Evolutionary conservation across 2,113 vertebrate species (phyloP).

Genomic region (Ahaetulla prasina): DNA sequence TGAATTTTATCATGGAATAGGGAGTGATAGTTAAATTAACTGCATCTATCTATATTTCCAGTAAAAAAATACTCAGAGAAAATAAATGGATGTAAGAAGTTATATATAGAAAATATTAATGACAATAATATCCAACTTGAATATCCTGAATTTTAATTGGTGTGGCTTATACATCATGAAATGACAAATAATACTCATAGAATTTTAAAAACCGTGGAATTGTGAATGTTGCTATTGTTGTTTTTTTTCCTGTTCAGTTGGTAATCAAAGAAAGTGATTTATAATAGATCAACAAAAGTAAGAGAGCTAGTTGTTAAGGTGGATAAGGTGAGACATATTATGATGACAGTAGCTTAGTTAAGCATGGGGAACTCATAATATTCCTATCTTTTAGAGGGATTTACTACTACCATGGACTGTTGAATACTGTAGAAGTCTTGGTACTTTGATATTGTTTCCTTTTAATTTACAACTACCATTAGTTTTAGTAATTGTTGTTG

Average conservation of each 20-base stretch:
- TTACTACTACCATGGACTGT: neutral
- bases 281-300: neutral
- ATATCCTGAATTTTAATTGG: constrained; percentile 16
- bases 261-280: neutral
- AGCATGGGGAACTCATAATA: neutral
- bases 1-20: constrained; percentile 5
- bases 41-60: neutral
- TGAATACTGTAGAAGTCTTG: neutral
- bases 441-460: neutral
- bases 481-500: neutral
- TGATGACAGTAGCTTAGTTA: neutral
- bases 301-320: neutral
- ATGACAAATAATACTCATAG: constrained; percentile 1
- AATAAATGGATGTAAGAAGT: neutral
- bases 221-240: neutral
- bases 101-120: neutral
- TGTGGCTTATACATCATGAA: constrained; percentile 7
- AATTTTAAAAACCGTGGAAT: neutral
- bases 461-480: neutral
- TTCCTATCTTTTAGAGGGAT: neutral
- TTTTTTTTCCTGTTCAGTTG: neutral
- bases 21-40: constrained; percentile 12
- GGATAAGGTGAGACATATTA: neutral
- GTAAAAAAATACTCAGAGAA: neutral
- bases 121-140: neutral